Evolutionary conservation across 2,113 vertebrate species (phyloP), one percentile per base, ranked within the genome.

Genomic region (Phrynosoma platyrhinos): DNA sequence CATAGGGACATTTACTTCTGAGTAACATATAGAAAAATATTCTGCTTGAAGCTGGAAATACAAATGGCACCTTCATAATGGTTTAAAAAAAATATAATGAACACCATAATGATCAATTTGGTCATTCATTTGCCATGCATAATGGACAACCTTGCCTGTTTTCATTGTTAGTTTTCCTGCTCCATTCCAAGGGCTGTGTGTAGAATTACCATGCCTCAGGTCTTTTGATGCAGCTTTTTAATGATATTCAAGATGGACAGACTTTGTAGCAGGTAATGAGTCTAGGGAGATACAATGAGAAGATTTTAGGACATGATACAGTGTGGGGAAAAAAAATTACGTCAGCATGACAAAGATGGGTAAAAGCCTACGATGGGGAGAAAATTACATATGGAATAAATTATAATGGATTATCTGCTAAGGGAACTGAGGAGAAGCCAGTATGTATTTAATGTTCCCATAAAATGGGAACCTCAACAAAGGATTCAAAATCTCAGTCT

Each of bases 291-390:
- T 30, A n/a, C 36, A 81, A 42, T 72, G 30, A 30, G n/a, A 83
- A 53, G 71, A 68, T 77, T 76, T 47, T 47, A 64, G 62, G 58
- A 77, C 62, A 76, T 53, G 58, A 27, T 74, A 77, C 30, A 52
- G 30, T 66, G 53, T 62, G 21, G 36, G 36, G 36, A 30, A n/a
- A 47, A 32, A 53, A 42, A 55, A 72, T 36, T 55, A 30, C 16
- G 52, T 80, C 47, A 62, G 25, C 27, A 87, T 80, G 52, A 81
- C 52, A 87, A 88, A 77, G 62, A 69, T 16, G 32, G 74, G 23
- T 10, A 55, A 83, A 78, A 75, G n/a, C 14, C 23, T 27, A 69
- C 42, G 42, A 10, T 36, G 79, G 78, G 25, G 25, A 83, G 58
- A 76, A 66, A 76, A 87, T 68, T 66, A 16, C 58, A 77, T 58